Base-by-base conservation (phyloP, 1,140 invertebrate genomes). In the Micrasema longulum region DNA sequence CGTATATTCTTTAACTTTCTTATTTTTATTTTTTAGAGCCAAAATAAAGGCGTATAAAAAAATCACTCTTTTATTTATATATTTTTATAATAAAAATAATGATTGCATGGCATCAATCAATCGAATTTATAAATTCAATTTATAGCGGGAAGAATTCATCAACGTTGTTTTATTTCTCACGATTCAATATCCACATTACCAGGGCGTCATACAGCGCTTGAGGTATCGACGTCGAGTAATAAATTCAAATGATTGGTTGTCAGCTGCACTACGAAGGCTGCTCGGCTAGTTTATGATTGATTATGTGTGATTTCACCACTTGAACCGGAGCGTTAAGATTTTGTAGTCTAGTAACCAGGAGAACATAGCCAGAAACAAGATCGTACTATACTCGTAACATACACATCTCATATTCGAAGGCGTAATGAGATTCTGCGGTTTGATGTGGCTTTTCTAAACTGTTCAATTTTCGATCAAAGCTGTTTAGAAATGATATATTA, bases 181-280 rank as follows among this genome's bases (percentile, higher is more conserved):
- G 36, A 60, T 60, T 41, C 35, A 41, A 41, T 20, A 41, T 55
- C 52, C 26, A 16, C 35, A 55, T 41, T 64, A 48, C 26, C 60
- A 47, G 43, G 60, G 43, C 60, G 60, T 36, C 60, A 64, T 64
- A 64, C 60, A 26, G 43, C 20, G 41, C 20, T 45, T 31, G 43
- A 64, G 60, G 60, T 64, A 64, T 64, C 9, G 60, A 62, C 16
- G 14, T 22, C 10, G 22, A n/a, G 60, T 64, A 45, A 64, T 64
- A 64, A 64, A 64, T 64, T 64, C 60, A 64, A 47, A 64, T 64
- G 60, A 64, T 64, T 64, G 60, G 22, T 64, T 64, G 60, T 64
- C 60, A 64, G 60, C n/a, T 64, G 60, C 60, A 64, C 20, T 64
- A 41, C 26, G 23, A 31, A 64, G 16, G 41, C 60, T 47, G 60